A percentile compares a stretch with the other conserved stretches of the same genome.
phyloP scores from a whole-genome alignment of 2,113 vertebrate species.

The Ptychochromis oligacanthus region DNA sequence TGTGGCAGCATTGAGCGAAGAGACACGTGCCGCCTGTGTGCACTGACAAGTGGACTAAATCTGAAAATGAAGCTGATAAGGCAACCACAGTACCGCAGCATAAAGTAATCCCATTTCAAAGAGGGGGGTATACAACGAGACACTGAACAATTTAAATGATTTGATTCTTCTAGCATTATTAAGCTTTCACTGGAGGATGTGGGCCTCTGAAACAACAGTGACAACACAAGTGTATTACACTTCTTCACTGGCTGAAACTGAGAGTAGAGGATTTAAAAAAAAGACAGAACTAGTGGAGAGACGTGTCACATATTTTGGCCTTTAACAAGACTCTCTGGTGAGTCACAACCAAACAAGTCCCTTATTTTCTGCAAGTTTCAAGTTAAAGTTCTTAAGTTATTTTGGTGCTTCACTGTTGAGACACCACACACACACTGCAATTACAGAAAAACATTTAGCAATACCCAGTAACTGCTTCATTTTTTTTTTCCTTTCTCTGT shows the following conservation, averaged over 20 bases:
- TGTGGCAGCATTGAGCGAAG: constrained; percentile 42
- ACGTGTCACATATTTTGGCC: neutral
- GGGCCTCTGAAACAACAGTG: neutral
- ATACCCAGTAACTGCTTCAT: neutral
- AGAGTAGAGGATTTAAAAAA: neutral
- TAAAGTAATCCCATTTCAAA: neutral
- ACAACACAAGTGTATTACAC: neutral
- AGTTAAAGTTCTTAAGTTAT: neutral
- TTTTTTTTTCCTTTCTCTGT: neutral
- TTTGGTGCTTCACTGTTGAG: neutral
- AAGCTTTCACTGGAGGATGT: neutral
- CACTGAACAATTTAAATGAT: neutral
- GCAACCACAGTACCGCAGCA: constrained; percentile 1
- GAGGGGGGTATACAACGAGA: neutral
- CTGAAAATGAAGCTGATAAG: constrained; percentile 23
- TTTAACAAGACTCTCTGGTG: neutral
- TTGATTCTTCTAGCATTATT: neutral
- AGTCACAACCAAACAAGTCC: neutral
- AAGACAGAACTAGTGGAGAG: neutral
- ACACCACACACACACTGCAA: neutral
- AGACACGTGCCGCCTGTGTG: constrained; percentile 6
- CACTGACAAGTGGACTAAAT: constrained; percentile 7
- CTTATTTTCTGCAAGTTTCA: neutral
- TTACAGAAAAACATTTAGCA: neutral
- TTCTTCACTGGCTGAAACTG: neutral